phyloP scores from a whole-genome alignment of 2,888 invertebrate genomes.

The Harpalus rufipes region DNA sequence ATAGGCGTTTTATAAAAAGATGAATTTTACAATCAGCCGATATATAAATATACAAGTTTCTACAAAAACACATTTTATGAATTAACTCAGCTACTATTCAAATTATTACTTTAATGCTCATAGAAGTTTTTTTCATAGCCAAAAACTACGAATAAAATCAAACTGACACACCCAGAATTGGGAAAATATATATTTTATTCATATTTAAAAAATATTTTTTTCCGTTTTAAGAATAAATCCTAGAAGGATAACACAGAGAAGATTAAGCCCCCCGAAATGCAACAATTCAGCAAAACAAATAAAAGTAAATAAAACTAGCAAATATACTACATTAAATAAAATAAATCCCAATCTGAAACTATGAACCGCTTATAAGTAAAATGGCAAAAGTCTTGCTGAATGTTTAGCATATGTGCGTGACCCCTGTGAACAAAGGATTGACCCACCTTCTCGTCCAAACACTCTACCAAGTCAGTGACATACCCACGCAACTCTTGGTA shows the following conservation, averaged over 20 bases:
- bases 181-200: background rate
- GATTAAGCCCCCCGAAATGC: conserved; percentile 71
- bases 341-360: background rate
- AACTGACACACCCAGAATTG: background rate
- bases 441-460: conserved; percentile 95
- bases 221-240: conserved; percentile 16
- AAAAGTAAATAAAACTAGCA: background rate
- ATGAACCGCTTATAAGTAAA: background rate
- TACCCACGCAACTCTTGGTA: conserved; percentile 98
- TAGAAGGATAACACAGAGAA: conserved; percentile 71
- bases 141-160: no score
- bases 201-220: background rate
- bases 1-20: no score
- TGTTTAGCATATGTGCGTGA: conserved; percentile 43
- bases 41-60: no score
- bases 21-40: no score
- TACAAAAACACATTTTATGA: no score
- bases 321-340: background rate
- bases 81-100: no score
- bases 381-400: conserved; percentile 66
- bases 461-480: conserved; percentile 97
- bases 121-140: no score
- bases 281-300: conserved; percentile 66
- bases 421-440: conserved; percentile 67
- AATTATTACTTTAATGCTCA: no score